A percentile compares a stretch with the other conserved stretches of the same genome.
phyloP scores from a whole-genome alignment of 1,140 invertebrate species.

The Hermetia illucens region DNA sequence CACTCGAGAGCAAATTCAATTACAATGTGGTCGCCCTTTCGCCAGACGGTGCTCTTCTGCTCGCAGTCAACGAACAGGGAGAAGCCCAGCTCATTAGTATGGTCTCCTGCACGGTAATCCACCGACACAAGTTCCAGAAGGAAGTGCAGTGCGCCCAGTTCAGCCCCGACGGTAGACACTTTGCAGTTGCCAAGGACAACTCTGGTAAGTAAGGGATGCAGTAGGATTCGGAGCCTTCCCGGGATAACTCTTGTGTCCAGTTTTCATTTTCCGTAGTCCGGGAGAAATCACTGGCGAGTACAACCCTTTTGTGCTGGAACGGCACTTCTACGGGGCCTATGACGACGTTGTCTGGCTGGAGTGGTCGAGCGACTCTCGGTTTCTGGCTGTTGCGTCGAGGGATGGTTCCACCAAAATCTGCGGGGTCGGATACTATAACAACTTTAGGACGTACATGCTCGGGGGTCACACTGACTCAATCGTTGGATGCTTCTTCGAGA shows the following conservation, averaged over 20 bases:
- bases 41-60: slow-evolving; percentile 69
- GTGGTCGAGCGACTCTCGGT: slow-evolving; percentile 84
- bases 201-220: slow-evolving; percentile 40
- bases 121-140: slow-evolving; percentile 70
- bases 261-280: slow-evolving; percentile 79
- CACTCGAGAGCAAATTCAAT: slow-evolving; percentile 75
- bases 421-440: slow-evolving; percentile 53
- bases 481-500: slow-evolving; percentile 77
- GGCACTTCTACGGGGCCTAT: slow-evolving; percentile 61
- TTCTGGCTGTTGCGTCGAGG: slow-evolving; percentile 73
- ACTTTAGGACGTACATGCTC: slow-evolving; percentile 57
- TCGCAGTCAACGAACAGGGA: slow-evolving; percentile 86
- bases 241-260: slow-evolving; percentile 32
- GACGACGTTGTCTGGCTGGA: slow-evolving; percentile 74
- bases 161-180: slow-evolving; percentile 85
- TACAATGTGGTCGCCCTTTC: slow-evolving; percentile 73
- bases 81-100: slow-evolving; percentile 79
- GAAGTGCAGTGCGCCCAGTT: slow-evolving; percentile 67
- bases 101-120: slow-evolving; percentile 67
- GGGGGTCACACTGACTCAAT: slow-evolving; percentile 71
- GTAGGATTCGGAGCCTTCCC: neutral
- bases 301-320: slow-evolving; percentile 76
- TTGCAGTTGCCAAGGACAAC: slow-evolving; percentile 78
- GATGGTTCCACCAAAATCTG: slow-evolving; percentile 76
- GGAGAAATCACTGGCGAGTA: slow-evolving; percentile 63